These are phyloP conservation scores for Diplosoma virens DNA, from an alignment of 23 tunicate genomes.

Conservation along the genomic window DNA sequence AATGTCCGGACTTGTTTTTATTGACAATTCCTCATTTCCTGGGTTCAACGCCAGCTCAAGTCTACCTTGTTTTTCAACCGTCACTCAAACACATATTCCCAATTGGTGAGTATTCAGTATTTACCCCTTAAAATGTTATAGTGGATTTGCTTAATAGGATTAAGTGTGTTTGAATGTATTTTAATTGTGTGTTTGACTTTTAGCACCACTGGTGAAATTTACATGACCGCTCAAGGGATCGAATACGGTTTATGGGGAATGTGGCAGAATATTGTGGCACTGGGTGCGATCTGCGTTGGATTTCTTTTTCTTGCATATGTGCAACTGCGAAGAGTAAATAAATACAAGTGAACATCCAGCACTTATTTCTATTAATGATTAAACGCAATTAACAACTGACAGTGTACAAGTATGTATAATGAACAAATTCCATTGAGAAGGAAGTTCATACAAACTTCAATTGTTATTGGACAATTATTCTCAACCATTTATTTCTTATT, in stretches of 20 bases:
- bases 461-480: too few relatives aligned
- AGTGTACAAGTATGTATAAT: too few relatives aligned
- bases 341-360: slow-evolving; percentile 41
- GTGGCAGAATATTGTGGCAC: slow-evolving; percentile 84
- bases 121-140: too few relatives aligned
- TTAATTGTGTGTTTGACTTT: too few relatives aligned
- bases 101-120: slow-evolving; percentile 14
- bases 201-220: slow-evolving; percentile 77
- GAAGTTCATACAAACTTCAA: too few relatives aligned
- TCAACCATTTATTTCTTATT: too few relatives aligned
- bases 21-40: slow-evolving; percentile 22
- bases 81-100: background rate
- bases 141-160: too few relatives aligned
- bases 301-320: slow-evolving; percentile 67
- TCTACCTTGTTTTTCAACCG: background rate
- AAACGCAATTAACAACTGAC: too few relatives aligned
- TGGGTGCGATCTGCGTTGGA: slow-evolving; percentile 42
- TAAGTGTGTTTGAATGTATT: too few relatives aligned
- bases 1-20: slow-evolving; percentile 60
- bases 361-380: background rate
- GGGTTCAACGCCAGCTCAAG: slow-evolving; percentile 20
- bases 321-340: slow-evolving; percentile 69
- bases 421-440: too few relatives aligned
- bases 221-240: slow-evolving; percentile 70
- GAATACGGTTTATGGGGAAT: slow-evolving; percentile 75